A percentile compares a stretch with the other conserved stretches of the same genome.
phyloP scores from a whole-genome alignment of 2,113 vertebrate species.

The Pteropus alecto region DNA sequence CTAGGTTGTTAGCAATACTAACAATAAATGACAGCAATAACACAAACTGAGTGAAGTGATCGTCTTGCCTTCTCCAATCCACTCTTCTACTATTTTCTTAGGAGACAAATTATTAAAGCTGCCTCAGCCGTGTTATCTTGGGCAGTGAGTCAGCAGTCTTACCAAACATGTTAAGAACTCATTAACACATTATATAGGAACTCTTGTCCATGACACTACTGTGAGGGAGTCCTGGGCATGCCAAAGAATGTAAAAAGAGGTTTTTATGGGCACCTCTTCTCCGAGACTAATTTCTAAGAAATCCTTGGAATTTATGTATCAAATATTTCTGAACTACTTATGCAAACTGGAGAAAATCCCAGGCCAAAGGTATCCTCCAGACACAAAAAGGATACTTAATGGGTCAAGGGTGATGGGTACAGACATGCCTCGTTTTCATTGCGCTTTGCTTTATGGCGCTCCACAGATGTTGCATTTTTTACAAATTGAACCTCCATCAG shows the following conservation, averaged over 20 bases:
- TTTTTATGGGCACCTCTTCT: slow-evolving; percentile 48
- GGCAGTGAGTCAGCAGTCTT: slow-evolving; percentile 7
- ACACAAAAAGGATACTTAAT: slow-evolving; percentile 36
- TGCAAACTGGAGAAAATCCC: slow-evolving; percentile 36
- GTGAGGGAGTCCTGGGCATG: background rate
- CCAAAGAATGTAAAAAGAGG: slow-evolving; percentile 37
- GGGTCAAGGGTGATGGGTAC: background rate
- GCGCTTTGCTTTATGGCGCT: background rate
- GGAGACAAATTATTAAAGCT: background rate
- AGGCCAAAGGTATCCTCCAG: background rate
- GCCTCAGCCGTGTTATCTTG: background rate
- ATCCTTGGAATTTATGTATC: slow-evolving; percentile 54
- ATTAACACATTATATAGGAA: slow-evolving; percentile 25
- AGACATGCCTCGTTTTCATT: background rate
- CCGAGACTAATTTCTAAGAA: slow-evolving; percentile 50
- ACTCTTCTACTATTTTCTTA: slow-evolving; percentile 25
- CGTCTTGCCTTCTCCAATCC: background rate
- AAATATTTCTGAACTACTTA: slow-evolving; percentile 57
- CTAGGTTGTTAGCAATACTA: background rate
- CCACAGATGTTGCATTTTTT: background rate
- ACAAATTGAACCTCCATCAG: background rate
- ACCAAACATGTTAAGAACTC: slow-evolving; percentile 39
- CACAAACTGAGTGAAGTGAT: background rate
- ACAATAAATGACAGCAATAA: background rate
- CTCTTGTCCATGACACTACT: background rate